These are phyloP conservation scores for Idaea straminata DNA, from an alignment of 2,888 invertebrate genomes.

Conservation along the genomic window DNA sequence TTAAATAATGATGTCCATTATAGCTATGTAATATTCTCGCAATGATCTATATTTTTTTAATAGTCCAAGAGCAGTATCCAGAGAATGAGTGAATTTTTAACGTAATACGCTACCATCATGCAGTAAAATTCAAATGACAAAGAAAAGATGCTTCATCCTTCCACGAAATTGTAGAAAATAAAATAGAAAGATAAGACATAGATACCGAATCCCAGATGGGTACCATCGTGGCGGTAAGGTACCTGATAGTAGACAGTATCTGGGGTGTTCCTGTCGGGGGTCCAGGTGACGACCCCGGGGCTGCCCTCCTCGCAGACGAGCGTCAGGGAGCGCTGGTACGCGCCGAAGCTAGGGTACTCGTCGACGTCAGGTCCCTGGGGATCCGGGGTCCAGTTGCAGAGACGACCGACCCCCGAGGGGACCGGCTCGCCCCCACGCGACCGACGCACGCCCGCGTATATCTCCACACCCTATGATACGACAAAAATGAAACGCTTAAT, in stretches of 20 bases:
- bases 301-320: conserved; percentile 91
- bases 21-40: not conserved
- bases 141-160: not conserved
- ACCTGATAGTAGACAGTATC: conserved; percentile 97
- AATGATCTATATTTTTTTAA: not conserved
- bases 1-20: not conserved
- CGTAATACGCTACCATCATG: not conserved
- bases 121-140: not conserved
- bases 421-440: conserved; percentile 83
- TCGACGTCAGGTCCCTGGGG: conserved; percentile 86
- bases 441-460: conserved; percentile 90
- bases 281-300: conserved; percentile 93
- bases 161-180: not conserved
- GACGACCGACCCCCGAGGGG: conserved; percentile 90
- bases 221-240: conserved; percentile 18
- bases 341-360: conserved; percentile 92
- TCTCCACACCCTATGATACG: conserved; percentile 82
- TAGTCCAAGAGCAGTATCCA: not conserved
- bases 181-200: not conserved
- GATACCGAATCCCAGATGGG: too few species aligned
- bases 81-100: not conserved
- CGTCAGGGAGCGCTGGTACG: conserved; percentile 91
- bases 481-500: not conserved
- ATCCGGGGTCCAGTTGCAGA: conserved; percentile 94
- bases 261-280: conserved; percentile 91